Percentiles rank a stretch among this genome's conserved stretches.
Conservation (phyloP, 2,113 vertebrate genomes). For the Aegotheles bennettii region DNA sequence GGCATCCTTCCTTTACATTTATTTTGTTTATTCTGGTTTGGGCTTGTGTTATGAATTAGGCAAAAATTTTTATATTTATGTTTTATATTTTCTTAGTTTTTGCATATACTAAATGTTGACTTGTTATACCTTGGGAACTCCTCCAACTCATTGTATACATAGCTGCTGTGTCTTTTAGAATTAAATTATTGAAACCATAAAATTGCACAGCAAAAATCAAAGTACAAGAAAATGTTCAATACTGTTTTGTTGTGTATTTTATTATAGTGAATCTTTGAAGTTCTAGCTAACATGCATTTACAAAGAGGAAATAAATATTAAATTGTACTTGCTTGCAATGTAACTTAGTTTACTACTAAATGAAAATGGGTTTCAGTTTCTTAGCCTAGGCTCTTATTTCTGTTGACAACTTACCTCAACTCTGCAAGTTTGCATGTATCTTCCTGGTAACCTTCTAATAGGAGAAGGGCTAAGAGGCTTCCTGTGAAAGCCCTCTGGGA, state of each 20-base stretch:
- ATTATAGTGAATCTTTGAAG: not conserved
- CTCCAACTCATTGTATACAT: not conserved
- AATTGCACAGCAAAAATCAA: not conserved
- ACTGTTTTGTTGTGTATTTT: not conserved
- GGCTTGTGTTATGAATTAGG: not conserved
- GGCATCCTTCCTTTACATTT: not conserved
- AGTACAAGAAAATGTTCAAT: not conserved
- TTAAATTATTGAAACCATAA: not conserved
- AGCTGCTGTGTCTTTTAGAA: not conserved
- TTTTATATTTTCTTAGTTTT: not conserved
- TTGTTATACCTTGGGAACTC: not conserved
- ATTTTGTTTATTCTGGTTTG: not conserved
- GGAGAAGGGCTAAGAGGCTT: not conserved
- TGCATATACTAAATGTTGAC: not conserved
- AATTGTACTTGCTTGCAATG: not conserved
- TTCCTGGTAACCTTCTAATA: not conserved
- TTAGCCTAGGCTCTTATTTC: not conserved
- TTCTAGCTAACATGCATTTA: not conserved
- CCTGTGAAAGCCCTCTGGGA: not conserved
- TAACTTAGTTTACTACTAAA: not conserved
- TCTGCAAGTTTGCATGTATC: not conserved
- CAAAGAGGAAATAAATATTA: not conserved
- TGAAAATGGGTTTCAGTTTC: fast-evolving
- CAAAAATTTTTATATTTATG: not conserved
- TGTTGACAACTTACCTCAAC: not conserved